A percentile compares a stretch with the other conserved stretches of the same genome.
Conservation (phyloP, 2,113 vertebrate genomes). For the Syngnathoides biaculeatus region DNA sequence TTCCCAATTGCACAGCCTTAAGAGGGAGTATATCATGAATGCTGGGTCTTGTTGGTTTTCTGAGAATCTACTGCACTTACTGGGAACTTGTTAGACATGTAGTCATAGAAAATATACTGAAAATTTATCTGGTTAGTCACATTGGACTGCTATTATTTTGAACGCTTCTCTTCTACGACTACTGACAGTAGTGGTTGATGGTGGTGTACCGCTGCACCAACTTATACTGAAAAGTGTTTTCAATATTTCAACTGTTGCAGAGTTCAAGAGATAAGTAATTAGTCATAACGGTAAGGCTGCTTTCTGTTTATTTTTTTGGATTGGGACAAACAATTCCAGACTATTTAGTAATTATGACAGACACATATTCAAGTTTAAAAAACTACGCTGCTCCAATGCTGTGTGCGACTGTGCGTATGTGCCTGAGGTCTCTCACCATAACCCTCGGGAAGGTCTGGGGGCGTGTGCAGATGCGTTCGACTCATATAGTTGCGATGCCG, state of each 20-base stretch:
- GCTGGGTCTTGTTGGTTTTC: too few relatives aligned
- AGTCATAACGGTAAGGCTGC: not conserved
- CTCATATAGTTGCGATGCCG: slow-evolving; percentile 97
- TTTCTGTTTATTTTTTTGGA: not conserved
- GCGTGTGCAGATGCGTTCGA: slow-evolving; percentile 91
- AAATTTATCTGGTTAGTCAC: too few relatives aligned
- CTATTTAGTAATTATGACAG: not conserved
- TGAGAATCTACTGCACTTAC: too few relatives aligned
- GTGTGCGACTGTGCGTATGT: not conserved
- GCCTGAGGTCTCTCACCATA: slow-evolving; percentile 76
- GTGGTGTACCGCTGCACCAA: too few relatives aligned
- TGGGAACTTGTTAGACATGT: too few relatives aligned
- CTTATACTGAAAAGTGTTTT: not conserved
- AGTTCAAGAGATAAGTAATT: not conserved
- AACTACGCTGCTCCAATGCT: not conserved
- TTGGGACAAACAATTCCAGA: not conserved
- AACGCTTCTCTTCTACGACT: too few relatives aligned
- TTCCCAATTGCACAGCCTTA: too few relatives aligned
- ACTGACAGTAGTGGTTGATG: too few relatives aligned
- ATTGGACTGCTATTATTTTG: too few relatives aligned
- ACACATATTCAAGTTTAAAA: not conserved
- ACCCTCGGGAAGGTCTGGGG: slow-evolving; percentile 91
- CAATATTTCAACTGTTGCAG: not conserved
- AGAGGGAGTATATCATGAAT: too few relatives aligned
- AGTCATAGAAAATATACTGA: too few relatives aligned